Conservation (phyloP, 2,113 vertebrate species). For the Halcyon malimbica region DNA sequence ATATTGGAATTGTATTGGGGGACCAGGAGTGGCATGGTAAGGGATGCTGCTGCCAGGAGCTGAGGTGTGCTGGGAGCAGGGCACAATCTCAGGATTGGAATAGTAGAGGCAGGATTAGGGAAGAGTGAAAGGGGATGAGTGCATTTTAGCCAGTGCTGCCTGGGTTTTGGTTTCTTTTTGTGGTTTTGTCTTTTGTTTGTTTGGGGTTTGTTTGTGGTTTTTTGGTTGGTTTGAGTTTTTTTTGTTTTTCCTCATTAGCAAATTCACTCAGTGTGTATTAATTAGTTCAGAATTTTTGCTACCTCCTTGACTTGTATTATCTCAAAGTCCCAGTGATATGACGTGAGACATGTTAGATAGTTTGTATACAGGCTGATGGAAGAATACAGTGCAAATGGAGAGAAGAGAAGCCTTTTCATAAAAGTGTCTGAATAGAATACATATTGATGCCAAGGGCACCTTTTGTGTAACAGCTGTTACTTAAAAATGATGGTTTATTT, state of each 20-base stretch:
- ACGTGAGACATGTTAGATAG: not conserved
- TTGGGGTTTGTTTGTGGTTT: too few relatives aligned
- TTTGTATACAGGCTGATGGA: not conserved
- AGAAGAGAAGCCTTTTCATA: not conserved
- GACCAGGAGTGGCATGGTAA: not conserved
- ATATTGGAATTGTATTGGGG: not conserved
- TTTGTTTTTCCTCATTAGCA: not conserved
- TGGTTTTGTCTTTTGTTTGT: not conserved
- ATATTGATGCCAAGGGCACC: not conserved
- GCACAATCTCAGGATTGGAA: not conserved
- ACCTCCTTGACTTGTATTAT: not conserved
- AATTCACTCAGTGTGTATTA: not conserved
- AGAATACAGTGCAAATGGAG: not conserved
- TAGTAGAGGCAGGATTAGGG: not conserved
- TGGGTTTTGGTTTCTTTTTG: too few relatives aligned
- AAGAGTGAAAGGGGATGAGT: not conserved
- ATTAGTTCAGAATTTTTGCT: not conserved
- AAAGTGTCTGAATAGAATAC: not conserved
- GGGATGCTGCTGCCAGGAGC: not conserved
- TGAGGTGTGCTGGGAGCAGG: fast-evolving
- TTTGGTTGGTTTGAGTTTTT: not conserved
- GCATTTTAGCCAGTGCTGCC: not conserved
- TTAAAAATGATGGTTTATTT: not conserved
- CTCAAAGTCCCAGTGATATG: not conserved
- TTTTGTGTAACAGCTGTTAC: not conserved